These are phyloP conservation scores for Molanna angustata DNA, from an alignment of 2,888 invertebrate genomes.

Conservation along the genomic window DNA sequence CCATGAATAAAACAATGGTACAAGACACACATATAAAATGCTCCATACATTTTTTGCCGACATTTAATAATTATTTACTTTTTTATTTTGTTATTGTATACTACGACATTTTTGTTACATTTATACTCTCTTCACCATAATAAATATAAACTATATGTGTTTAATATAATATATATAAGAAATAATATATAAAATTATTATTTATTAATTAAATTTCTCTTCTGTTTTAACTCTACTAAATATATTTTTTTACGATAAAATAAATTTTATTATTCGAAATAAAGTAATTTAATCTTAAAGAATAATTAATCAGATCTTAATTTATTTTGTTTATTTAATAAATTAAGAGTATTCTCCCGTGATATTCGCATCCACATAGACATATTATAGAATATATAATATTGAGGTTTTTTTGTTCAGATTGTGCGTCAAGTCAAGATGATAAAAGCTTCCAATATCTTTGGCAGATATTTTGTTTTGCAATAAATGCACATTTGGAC, in stretches of 20 bases:
- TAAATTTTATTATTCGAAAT: slow-evolving; percentile 16
- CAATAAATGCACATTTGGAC: background rate
- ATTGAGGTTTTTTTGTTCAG: slow-evolving; percentile 13
- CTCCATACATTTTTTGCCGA: slow-evolving; percentile 14
- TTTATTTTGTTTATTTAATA: slow-evolving; percentile 26
- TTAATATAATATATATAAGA: slow-evolving; percentile 22
- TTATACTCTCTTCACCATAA: slow-evolving; percentile 27
- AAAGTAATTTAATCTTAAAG: slow-evolving; percentile 12
- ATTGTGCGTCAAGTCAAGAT: slow-evolving; percentile 5
- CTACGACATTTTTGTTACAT: slow-evolving; percentile 25
- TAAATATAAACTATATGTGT: slow-evolving; percentile 24
- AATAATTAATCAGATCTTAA: slow-evolving; percentile 25
- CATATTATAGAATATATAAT: no score
- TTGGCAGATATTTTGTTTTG: slow-evolving; percentile 4
- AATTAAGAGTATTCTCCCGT: slow-evolving; percentile 29
- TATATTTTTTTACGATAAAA: slow-evolving; percentile 18
- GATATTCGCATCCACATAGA: no score
- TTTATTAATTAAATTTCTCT: slow-evolving; percentile 17
- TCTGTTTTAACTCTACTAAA: slow-evolving; percentile 17
- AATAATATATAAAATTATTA: slow-evolving; percentile 22
- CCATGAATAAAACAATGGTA: slow-evolving; percentile 32
- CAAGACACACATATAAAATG: slow-evolving; percentile 31
- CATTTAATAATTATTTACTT: no score
- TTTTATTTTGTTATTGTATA: slow-evolving; percentile 27
- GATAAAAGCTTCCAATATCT: slow-evolving; percentile 6